Evolutionary conservation across 2,797 vertebrate species (phyloP), one percentile per base, ranked within the genome.

Genomic region (Etheostoma perlongum): DNA sequence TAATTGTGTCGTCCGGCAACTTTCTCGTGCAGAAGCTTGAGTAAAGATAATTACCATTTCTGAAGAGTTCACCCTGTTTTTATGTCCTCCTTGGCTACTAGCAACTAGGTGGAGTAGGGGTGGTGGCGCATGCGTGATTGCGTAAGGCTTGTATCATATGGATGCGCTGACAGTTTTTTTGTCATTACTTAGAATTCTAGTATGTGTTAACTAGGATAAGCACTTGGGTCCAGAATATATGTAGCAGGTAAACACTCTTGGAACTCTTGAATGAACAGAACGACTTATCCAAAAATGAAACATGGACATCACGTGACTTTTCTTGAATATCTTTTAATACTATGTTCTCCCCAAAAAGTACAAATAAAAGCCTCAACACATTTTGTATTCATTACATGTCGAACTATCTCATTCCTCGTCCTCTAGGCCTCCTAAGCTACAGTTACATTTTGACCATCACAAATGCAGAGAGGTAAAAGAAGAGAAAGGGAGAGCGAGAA

Each of bases 301-400:
- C 65, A 74, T 9, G 19, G 69, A 49, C 51, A 63, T 19, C 13
- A 46, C 1, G 2, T 23, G 1, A 15, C 19, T 69, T 88, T 88
- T 83, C 42, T 84, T 80, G 48, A 82, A 87, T 81, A 63, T 82
- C 85, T 81, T 85, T 95, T 79, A 94, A 90, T 95, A 91, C 73
- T 68, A 78, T 88, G 53, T 85, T 91, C 78, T 88, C 82, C 84
- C 74, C 68, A 64, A 86, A 93, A 91, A 91, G 85, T 88, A 90
- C 87, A 91, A 94, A 92, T 90, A 85, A 93, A 91, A 85, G 72
- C 87, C 85, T 89, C 69, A 76, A 91, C 88, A 91, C 91, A 94
- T 82, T 81, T 71, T 54, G 87, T 85, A 74, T 81, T 87, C 87
- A 83, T 93, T 86, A 92, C 83, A 88, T 61, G 77, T 92, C 85